Evolutionary conservation across 2,888 invertebrate genomes (phyloP), one percentile per base, ranked within the genome.

Genomic region (Acrobeloides nanus): DNA sequence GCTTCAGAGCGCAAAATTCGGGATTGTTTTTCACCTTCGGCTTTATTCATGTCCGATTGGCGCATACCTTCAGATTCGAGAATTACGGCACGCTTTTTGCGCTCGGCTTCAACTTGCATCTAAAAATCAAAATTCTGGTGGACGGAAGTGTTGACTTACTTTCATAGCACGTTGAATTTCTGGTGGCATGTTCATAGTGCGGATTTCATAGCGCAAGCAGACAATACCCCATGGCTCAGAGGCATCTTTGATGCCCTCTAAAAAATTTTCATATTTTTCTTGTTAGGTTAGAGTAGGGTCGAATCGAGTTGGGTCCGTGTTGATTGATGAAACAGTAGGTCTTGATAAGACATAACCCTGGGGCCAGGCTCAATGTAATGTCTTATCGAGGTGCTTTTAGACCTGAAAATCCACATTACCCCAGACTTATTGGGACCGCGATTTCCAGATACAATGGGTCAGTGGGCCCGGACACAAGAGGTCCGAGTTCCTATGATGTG

Each of bases 81-180:
- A 70, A 99, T 87, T 15, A 89, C 86, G 0, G 97, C 97, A 59
- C 97, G 80, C 75, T 99, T 99, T 72, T 85, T 84, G 45, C 97
- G 79, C 75, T 99, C 97, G 0, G 97, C 97, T 77, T 97, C 95
- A 0, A 99, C 97, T 79, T 97, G 97, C 90, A 57, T 3, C 12
- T 8, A 5, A 25, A 25, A 46, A 44, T n/a, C n/a, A n/a, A n/a
- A n/a, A n/a, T n/a, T n/a, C n/a, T n/a, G 20, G 8, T 5, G 12
- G 44, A 10, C 21, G 24, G 24, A 12, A 12, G 37, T 7, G 4
- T 38, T 7, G 6, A 95, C 93, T 79, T 92, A 95, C 93, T 77
- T 97, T 95, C 97, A 97, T 99, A 0, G 97, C 97, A 76, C 93
- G 93, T 73, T 93, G 89, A 1, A 97, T 86, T 65, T 92, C 82